Conservation (phyloP, 1,140 invertebrate species). For the Grapholita molesta region DNA sequence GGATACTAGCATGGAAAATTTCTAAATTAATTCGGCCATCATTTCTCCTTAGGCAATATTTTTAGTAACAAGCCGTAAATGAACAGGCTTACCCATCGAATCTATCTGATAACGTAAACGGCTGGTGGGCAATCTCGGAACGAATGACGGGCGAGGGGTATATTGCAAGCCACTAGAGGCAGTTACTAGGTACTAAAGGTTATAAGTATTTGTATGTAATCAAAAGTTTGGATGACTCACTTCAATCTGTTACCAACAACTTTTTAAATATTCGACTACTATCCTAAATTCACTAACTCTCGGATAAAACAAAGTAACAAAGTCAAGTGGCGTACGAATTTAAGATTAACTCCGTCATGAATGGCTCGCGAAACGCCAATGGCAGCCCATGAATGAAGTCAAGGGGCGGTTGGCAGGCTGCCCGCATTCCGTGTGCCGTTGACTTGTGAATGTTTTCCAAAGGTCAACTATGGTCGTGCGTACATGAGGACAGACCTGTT, state of each 20-base stretch:
- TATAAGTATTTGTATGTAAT: too few relatives aligned
- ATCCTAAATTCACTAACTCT: slow-evolving; percentile 1
- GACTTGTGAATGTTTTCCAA: neutral
- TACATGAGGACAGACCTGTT: neutral
- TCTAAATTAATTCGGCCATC: too few relatives aligned
- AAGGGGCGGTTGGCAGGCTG: neutral
- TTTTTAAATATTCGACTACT: too few relatives aligned
- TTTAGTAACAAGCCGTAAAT: too few relatives aligned
- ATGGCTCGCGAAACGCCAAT: neutral
- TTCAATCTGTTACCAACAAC: neutral
- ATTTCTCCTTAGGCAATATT: too few relatives aligned
- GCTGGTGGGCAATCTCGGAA: too few relatives aligned
- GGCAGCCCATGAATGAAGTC: neutral
- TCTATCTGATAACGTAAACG: too few relatives aligned
- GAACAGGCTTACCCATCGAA: too few relatives aligned
- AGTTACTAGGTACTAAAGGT: too few relatives aligned
- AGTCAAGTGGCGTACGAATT: neutral
- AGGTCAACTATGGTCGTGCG: neutral
- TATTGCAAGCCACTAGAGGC: too few relatives aligned
- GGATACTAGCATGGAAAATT: too few relatives aligned
- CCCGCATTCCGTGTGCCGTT: neutral
- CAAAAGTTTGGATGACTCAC: neutral
- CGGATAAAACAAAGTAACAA: neutral
- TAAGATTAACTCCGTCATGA: neutral
- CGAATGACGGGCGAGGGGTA: too few relatives aligned